phyloP scores from a whole-genome alignment of 2,113 vertebrate genomes.

The Paradisaea rubra region DNA sequence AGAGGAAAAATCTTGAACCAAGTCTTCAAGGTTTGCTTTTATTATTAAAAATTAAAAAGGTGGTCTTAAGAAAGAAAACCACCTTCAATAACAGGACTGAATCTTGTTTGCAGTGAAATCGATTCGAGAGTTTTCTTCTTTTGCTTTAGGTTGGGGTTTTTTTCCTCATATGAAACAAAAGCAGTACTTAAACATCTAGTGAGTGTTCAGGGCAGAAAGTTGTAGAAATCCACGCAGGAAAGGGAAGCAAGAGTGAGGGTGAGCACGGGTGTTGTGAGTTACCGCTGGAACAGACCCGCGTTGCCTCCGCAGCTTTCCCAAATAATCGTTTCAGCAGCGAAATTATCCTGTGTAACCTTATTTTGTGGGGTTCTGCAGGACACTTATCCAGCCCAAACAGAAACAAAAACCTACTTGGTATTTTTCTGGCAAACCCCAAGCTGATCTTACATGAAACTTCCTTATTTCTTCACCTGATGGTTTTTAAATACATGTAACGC shows the following conservation, averaged over 20 bases:
- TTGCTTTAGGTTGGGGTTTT: neutral
- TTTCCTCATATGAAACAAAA: neutral
- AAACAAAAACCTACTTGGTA: neutral
- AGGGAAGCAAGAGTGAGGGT: neutral
- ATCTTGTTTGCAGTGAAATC: neutral
- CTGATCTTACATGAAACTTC: neutral
- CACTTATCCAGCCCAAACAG: neutral
- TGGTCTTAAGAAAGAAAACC: neutral
- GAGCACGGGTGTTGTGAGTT: neutral
- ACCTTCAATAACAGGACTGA: neutral
- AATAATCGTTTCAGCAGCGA: fast-evolving
- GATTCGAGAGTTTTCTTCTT: neutral
- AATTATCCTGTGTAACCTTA: neutral
- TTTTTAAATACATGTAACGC: neutral
- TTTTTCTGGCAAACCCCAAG: neutral
- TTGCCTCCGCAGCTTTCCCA: neutral
- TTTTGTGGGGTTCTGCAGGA: neutral
- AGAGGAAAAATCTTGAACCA: neutral
- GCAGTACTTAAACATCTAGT: neutral
- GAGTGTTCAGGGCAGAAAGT: neutral
- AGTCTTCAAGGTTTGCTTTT: neutral
- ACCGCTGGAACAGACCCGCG: neutral
- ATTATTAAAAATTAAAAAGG: neutral
- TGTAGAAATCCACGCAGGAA: neutral
- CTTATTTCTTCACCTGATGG: conserved; percentile 48